A percentile compares a stretch with the other conserved stretches of the same genome.
Conservation (phyloP, 2,797 vertebrate genomes). For the Microctenopoma steveboyesi region DNA sequence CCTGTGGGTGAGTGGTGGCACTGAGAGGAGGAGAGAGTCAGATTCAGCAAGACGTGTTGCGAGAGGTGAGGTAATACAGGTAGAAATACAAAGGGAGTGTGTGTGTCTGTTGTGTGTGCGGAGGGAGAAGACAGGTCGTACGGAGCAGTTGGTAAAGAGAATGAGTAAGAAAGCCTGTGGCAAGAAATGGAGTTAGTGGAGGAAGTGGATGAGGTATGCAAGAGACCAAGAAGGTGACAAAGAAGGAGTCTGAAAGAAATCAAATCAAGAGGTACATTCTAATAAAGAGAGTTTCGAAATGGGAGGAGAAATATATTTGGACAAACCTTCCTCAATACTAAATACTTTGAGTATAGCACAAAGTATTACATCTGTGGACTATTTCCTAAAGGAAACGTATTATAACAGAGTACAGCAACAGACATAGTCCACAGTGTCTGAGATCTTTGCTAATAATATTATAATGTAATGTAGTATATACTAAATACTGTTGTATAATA, state of each 20-base stretch:
- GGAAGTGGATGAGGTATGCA: constrained; percentile 23
- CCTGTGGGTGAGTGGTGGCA: constrained; percentile 52
- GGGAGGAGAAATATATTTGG: constrained; percentile 16
- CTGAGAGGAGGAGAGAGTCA: constrained; percentile 38
- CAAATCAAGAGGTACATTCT: constrained; percentile 1
- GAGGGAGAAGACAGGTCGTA: constrained; percentile 34
- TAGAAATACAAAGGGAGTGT: constrained; percentile 38
- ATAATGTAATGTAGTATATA: constrained; percentile 31
- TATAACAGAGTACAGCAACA: constrained; percentile 16
- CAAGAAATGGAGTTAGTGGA: constrained; percentile 36
- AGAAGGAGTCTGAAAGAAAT: constrained; percentile 18
- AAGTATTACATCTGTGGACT: constrained; percentile 13
- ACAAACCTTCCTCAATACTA: constrained; percentile 4
- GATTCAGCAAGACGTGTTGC: constrained; percentile 50
- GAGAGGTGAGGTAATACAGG: constrained; percentile 35
- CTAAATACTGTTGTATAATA: constrained; percentile 29
- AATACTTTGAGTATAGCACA: constrained; percentile 3
- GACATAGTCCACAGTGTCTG: constrained; percentile 10
- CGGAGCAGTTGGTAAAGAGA: constrained; percentile 32
- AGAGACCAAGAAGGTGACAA: constrained; percentile 23
- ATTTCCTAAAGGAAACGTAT: constrained; percentile 33
- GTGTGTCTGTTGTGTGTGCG: constrained; percentile 17
- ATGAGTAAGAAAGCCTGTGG: constrained; percentile 33
- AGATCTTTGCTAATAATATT: constrained; percentile 20
- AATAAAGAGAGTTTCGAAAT: constrained; percentile 4